These are phyloP conservation scores for Columbina picui DNA, from an alignment of 2,113 vertebrate genomes.

Conservation along the genomic window DNA sequence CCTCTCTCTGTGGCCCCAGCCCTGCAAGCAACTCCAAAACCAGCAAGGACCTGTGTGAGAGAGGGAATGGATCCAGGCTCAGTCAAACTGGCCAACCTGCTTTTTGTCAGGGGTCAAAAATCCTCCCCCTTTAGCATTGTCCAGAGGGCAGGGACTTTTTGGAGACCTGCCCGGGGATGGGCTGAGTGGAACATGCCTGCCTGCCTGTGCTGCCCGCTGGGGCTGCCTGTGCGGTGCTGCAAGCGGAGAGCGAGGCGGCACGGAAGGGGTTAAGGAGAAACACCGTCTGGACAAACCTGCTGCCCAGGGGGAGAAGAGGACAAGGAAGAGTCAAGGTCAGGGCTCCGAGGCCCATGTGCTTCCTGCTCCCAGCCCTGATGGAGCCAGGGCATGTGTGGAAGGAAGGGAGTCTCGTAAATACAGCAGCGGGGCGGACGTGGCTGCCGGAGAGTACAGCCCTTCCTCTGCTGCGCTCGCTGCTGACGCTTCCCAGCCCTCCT, in stretches of 20 bases:
- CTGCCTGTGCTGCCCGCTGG: not conserved
- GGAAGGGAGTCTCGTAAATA: constrained; percentile 44
- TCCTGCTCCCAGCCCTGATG: constrained; percentile 33
- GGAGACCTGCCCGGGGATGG: not conserved
- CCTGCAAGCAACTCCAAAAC: not conserved
- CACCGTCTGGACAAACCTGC: not conserved
- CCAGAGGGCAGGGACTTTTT: not conserved
- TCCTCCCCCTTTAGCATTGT: not conserved
- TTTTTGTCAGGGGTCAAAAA: not conserved
- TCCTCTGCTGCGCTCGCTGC: not conserved
- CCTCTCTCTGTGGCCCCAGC: not conserved
- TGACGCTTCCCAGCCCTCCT: not conserved
- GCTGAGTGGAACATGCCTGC: not conserved
- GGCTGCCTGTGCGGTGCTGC: no score
- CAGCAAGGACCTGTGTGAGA: not conserved
- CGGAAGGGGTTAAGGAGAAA: not conserved
- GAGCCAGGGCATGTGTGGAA: constrained; percentile 26
- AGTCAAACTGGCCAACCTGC: not conserved
- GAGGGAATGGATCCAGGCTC: not conserved
- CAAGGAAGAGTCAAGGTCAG: constrained; percentile 33
- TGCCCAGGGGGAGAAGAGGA: not conserved
- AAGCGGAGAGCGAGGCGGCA: no score
- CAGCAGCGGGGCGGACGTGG: not conserved
- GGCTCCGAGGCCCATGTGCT: constrained; percentile 18
- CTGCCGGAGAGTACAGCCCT: constrained; percentile 57